Conservation (phyloP, 2,113 vertebrate species). For the Sisor rabdophorus region DNA sequence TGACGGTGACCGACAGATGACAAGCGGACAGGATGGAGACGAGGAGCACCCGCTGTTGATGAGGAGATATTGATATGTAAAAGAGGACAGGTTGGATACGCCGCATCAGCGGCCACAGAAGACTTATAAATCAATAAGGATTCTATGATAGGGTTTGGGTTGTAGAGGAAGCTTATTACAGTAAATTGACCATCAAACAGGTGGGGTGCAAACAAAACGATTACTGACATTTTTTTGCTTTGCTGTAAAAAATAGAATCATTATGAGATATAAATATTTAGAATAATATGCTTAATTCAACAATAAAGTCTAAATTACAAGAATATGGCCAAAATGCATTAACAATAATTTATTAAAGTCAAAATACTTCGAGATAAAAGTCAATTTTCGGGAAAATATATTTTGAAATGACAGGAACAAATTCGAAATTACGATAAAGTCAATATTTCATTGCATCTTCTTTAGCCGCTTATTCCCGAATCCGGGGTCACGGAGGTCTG, state of each 20-base stretch:
- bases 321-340: no score
- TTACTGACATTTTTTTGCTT: background rate
- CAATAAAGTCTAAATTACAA: no score
- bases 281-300: no score
- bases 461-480: no score
- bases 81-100: background rate
- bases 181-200: background rate
- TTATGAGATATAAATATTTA: no score
- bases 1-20: conserved; percentile 24
- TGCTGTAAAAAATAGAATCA: background rate
- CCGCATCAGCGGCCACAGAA: background rate
- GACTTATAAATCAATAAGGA: conserved; percentile 9
- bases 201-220: background rate
- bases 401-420: no score
- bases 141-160: background rate
- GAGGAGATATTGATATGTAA: conserved; percentile 3
- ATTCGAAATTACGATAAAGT: no score
- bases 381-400: no score
- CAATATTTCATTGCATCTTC: no score
- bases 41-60: background rate
- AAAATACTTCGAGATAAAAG: no score
- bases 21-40: conserved; percentile 7
- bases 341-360: no score
- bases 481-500: no score
- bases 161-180: background rate